Conservation (phyloP, 2,113 vertebrate genomes). For the Motacilla tschutschensis region DNA sequence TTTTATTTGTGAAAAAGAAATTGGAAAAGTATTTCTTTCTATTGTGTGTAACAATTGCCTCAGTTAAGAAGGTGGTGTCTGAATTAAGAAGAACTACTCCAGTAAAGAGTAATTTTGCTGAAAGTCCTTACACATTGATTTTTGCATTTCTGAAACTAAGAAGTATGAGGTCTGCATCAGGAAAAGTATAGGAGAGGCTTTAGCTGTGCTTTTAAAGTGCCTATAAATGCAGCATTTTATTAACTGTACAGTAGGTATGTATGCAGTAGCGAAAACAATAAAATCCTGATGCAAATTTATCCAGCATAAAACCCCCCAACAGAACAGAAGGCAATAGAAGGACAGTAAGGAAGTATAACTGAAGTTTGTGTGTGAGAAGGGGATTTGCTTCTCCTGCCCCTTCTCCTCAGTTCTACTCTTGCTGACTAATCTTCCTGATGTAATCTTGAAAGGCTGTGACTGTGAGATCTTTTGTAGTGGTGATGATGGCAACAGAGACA, state of each 20-base stretch:
- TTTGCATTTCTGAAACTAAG: constrained; percentile 5
- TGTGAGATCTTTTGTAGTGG: not conserved
- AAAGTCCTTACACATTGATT: not conserved
- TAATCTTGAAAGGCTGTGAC: not conserved
- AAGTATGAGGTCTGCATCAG: not conserved
- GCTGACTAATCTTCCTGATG: not conserved
- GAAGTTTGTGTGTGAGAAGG: not conserved
- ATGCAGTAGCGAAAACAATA: not conserved
- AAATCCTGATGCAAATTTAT: not conserved
- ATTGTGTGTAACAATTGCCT: not conserved
- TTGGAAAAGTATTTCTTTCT: not conserved
- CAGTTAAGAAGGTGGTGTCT: not conserved
- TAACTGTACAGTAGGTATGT: not conserved
- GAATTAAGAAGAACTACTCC: not conserved
- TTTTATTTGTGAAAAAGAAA: not conserved
- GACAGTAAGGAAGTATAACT: not conserved
- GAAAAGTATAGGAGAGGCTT: not conserved
- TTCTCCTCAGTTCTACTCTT: not conserved
- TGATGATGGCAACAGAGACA: not conserved
- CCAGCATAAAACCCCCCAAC: rapidly evolving
- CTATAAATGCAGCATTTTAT: not conserved
- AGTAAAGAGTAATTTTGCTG: not conserved
- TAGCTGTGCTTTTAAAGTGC: not conserved
- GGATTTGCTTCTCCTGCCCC: not conserved
- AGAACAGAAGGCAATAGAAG: not conserved